These are phyloP conservation scores for Sinosuthora webbiana DNA, from an alignment of 2,113 vertebrate genomes.

Conservation along the genomic window DNA sequence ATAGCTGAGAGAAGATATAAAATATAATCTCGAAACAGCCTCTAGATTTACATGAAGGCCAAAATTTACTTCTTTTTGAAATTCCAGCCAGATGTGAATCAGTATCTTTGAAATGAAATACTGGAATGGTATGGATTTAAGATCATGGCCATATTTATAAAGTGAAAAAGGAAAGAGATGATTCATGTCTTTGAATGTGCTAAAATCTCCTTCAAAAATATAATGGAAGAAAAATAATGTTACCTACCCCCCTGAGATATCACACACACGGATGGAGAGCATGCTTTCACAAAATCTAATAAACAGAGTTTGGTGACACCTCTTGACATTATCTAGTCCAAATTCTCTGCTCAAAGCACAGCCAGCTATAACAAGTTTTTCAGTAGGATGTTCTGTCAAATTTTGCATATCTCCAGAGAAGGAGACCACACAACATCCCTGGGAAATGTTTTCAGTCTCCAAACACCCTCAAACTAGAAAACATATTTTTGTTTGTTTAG, in stretches of 20 bases:
- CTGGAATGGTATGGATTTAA: neutral
- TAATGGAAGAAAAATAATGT: neutral
- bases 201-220: neutral
- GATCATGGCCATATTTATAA: neutral
- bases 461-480: neutral
- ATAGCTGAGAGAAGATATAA: neutral
- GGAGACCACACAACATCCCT: neutral
- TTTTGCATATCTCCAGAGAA: neutral
- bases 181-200: neutral
- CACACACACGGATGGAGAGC: neutral
- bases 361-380: fast-evolving
- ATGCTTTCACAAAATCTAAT: neutral
- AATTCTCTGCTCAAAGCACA: neutral
- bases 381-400: fast-evolving
- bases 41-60: neutral
- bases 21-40: neutral
- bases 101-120: neutral
- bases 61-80: neutral
- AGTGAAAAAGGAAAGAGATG: neutral
- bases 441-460: neutral
- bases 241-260: neutral
- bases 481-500: neutral
- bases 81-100: neutral
- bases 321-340: neutral
- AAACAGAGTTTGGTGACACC: neutral